phyloP scores from a whole-genome alignment of 2,797 vertebrate genomes.

The Lepus oiostolus region DNA sequence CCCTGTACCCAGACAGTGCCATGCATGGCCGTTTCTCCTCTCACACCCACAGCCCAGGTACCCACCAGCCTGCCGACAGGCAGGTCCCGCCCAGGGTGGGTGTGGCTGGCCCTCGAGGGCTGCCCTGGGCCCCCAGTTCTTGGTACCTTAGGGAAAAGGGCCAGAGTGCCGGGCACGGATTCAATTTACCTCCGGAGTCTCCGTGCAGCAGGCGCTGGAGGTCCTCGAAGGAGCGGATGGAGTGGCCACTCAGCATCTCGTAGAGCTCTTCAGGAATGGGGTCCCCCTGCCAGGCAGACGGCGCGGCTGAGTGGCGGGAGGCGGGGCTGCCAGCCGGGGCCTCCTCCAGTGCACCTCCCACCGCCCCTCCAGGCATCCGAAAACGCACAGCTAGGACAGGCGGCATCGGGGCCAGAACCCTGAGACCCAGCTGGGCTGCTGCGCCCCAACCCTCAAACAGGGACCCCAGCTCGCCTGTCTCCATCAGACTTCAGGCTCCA shows the following conservation, averaged over 20 bases:
- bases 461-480: neutral
- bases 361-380: too few species aligned
- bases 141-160: neutral
- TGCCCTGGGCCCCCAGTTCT: too few species aligned
- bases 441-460: too few species aligned
- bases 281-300: slow-evolving; percentile 91
- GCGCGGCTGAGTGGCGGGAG: neutral
- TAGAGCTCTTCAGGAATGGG: slow-evolving; percentile 94
- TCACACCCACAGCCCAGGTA: slow-evolving; percentile 46
- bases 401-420: neutral
- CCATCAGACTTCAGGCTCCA: neutral
- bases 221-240: slow-evolving; percentile 94
- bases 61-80: neutral
- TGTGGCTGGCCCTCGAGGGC: too few species aligned
- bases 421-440: neutral
- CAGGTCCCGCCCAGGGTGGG: too few species aligned
- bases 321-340: neutral
- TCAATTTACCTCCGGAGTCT: slow-evolving; percentile 94
- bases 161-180: slow-evolving; percentile 66
- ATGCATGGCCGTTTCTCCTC: neutral
- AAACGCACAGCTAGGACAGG: neutral
- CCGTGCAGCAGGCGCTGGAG: slow-evolving; percentile 93
- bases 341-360: neutral
- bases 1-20: neutral
- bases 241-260: slow-evolving; percentile 93